A percentile compares a stretch with the other conserved stretches of the same genome.
phyloP scores from a whole-genome alignment of 1,140 invertebrate species.

The Drosophila nigrodunni region DNA sequence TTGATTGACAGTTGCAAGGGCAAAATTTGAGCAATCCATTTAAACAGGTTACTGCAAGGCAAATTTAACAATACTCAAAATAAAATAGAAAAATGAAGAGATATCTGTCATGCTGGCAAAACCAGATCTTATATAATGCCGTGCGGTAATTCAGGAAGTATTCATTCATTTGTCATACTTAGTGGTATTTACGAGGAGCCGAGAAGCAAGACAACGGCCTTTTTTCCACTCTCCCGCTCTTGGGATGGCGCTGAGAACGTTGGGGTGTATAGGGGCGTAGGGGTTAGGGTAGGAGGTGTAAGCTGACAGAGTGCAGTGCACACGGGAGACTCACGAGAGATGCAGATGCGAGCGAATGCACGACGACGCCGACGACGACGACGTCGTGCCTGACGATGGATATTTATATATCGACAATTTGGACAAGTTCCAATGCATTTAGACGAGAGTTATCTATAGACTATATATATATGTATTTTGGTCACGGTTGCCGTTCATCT shows the following conservation, averaged over 20 bases:
- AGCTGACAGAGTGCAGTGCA: conserved; percentile 10
- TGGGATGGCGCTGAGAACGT: not conserved
- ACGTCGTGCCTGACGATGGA: conserved; percentile 66
- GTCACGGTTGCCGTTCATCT: conserved; percentile 76
- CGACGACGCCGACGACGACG: conserved; percentile 37
- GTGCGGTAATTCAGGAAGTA: conserved; percentile 75
- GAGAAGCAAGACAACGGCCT: conserved; percentile 30
- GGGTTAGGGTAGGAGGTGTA: not conserved
- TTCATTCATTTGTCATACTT: conserved; percentile 78
- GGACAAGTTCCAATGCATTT: conserved; percentile 83
- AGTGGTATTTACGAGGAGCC: conserved; percentile 42
- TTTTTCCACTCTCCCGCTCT: not conserved
- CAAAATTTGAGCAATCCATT: conserved; percentile 20
- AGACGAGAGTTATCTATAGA: conserved; percentile 79
- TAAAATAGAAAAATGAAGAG: conserved; percentile 5
- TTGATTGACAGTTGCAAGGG: conserved; percentile 66
- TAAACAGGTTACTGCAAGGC: conserved; percentile 19
- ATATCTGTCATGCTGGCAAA: conserved; percentile 32
- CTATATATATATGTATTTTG: conserved; percentile 72
- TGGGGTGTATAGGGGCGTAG: not conserved
- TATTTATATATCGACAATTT: conserved; percentile 83
- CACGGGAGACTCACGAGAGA: conserved; percentile 40
- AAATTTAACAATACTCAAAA: not conserved
- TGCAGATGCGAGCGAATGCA: conserved; percentile 39
- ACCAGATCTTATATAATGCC: conserved; percentile 60